Conservation (phyloP, 2,113 vertebrate genomes). For the Gymnobelideus leadbeateri region DNA sequence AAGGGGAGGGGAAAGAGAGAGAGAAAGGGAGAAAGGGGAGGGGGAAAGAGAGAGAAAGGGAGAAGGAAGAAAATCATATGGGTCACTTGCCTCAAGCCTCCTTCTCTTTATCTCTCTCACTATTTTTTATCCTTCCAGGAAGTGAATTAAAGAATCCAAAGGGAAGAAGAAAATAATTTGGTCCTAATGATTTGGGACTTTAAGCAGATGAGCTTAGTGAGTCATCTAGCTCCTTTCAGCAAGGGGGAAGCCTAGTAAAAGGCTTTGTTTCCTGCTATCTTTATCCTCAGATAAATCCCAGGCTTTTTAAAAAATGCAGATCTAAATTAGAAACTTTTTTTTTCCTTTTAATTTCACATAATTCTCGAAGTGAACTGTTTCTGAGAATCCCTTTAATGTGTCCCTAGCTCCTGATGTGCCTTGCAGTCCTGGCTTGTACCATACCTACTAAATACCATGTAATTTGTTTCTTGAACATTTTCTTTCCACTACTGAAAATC, state of each 20-base stretch:
- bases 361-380: background rate
- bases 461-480: background rate
- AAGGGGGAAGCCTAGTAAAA: background rate
- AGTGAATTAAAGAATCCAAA: background rate
- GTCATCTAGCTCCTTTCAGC: background rate
- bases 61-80: background rate
- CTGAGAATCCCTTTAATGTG: background rate
- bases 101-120: background rate
- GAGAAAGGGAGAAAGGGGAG: rapidly evolving
- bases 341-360: background rate
- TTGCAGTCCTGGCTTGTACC: background rate
- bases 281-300: constrained; percentile 5
- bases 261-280: background rate
- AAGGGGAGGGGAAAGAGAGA: rapidly evolving
- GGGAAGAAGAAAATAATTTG: background rate
- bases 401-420: background rate
- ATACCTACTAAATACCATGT: background rate
- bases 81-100: background rate
- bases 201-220: background rate
- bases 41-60: too few species aligned
- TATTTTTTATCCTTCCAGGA: background rate
- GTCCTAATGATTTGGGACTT: background rate
- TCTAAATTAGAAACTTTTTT: constrained; percentile 34
- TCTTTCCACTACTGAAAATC: background rate
- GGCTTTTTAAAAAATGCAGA: background rate